Conservation (phyloP, 2,113 vertebrate species). For the Callipepla californica region DNA sequence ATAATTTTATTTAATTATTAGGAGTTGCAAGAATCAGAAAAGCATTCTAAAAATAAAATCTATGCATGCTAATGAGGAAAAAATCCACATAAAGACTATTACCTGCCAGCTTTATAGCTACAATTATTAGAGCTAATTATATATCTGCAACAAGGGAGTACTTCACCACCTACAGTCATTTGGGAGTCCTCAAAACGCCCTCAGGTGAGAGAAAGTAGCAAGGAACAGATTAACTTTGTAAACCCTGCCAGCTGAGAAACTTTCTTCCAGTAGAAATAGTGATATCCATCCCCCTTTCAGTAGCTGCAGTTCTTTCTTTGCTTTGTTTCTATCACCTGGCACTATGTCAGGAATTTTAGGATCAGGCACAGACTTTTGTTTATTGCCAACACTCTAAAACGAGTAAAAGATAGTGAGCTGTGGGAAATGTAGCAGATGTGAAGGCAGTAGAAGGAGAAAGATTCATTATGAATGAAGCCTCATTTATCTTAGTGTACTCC, state of each 20-base stretch:
- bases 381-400: background rate
- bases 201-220: background rate
- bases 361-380: background rate
- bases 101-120: conserved; percentile 9
- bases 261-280: background rate
- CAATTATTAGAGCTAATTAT: conserved; percentile 7
- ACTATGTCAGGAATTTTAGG: background rate
- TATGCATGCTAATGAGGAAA: background rate
- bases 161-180: background rate
- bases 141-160: background rate
- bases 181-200: background rate
- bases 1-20: background rate
- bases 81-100: background rate
- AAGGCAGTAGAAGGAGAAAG: background rate
- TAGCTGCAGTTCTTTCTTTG: background rate
- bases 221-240: background rate
- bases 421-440: background rate
- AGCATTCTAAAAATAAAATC: background rate
- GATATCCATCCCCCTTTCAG: background rate
- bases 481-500: background rate
- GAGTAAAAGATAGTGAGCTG: background rate
- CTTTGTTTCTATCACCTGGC: background rate
- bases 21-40: background rate
- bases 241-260: background rate
- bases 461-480: background rate